Evolutionary conservation across 1,140 invertebrate species (phyloP), one percentile per base, ranked within the genome.

Genomic region (Penaeus indicus): DNA sequence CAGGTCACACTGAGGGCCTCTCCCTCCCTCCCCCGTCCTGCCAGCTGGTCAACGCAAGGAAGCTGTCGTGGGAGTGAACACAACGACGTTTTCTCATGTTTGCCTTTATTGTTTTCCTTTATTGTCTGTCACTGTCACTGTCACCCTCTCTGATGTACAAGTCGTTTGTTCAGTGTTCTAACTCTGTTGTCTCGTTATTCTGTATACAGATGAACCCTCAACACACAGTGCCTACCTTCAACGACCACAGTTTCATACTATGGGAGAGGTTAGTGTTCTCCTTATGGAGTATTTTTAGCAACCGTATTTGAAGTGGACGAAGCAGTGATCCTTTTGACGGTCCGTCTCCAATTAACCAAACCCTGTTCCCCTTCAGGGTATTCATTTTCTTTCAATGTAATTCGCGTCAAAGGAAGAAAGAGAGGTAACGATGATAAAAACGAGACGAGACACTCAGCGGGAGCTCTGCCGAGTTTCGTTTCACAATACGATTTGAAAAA

Each of bases 221-320:
- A 91, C 95, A 96, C 88, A 95, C 95, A 3, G 93, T 96, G 88
- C 95, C 96, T 4, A 95, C 95, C 8, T 93, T 96, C 88, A 95
- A 95, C 91, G 95, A 95, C 90, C 93, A 94, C 90, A 95, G 94
- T 42, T 95, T 94, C 84, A 93, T 94, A 90, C 89, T 96, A 54
- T 94, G 91, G 89, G 93, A 92, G 92, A 95, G 91, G 90, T 91
- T 89, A 90, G 69, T 94, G 69, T 25, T 7, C n/a, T 27, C 72
- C 32, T 64, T 84, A 21, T 83, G 21, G 27, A n/a, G 67, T 54
- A 47, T 61, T 13, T 69, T 75, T 54, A 77, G 42, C 80, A 82
- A 47, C 72, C 72, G 22, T 75, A 32, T 75, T 75, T 75, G 54
- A 54, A 54, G 54, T 54, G 54, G 54, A 54, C 54, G 54, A 54